Evolutionary conservation across 2,113 vertebrate genomes (phyloP), one percentile per base, ranked within the genome.

Genomic region (Hippocampus guttulatus): DNA sequence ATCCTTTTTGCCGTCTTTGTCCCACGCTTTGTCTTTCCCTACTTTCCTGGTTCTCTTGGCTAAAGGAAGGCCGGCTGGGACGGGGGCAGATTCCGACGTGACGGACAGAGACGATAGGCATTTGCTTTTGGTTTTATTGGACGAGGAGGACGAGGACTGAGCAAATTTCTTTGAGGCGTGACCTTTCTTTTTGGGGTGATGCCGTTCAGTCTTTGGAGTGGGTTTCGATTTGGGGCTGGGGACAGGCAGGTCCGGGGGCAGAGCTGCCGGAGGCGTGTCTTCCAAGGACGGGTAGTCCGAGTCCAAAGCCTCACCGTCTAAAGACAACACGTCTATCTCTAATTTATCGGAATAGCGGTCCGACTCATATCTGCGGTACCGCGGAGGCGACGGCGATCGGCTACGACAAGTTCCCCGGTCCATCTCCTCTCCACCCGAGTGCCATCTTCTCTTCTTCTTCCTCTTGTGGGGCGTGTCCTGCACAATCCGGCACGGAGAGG

Each of bases 211-310:
- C 78, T 92, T 92, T 40, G 82, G 67, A 2, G 75, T 20, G 0
- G 76, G 23, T 78, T 92, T 91, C 23, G 76, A 72, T 87, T 92
- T 91, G 20, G 89, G 88, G 68, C 81, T 90, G 7, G 84, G 76
- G n/a, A 62, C 38, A 16, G 81, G 76, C 1, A 88, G 90, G 20
- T 89, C 85, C 12, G 82, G 85, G n/a, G 83, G 83, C 43, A 81
- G 83, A n/a, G 83, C 70, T 30, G 88, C 74, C 40, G 90, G 87
- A 9, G 92, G 92, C 0, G 91, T 91, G 43, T 93, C 92, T 72
- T 92, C 92, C 10, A 93, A 72, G n/a, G 89, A 92, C 0, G 91
- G 92, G 74, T 93, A 93, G 81, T 93, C 92, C 0, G 92, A 93
- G 79, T 93, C 92, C 64, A 93, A 74, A 45, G 92, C 92, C 81